Percentiles rank a stretch among this genome's conserved stretches.
Evolutionary conservation across 2,113 vertebrate genomes (phyloP).

Genomic region (Megatriorchis doriae): DNA sequence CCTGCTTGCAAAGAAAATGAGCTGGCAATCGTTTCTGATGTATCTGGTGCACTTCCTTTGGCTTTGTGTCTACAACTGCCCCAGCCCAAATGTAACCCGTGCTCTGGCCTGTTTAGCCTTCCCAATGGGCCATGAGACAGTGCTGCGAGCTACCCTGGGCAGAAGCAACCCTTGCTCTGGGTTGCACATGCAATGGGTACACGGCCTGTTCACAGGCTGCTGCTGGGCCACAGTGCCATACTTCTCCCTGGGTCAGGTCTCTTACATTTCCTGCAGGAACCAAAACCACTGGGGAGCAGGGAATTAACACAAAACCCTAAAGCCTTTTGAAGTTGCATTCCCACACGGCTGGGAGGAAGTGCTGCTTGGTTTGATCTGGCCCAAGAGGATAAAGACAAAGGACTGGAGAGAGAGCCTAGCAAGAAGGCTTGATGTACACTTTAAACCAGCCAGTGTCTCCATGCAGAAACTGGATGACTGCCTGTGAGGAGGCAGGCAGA

Average conservation of each 20-base stretch:
- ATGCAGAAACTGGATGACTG: not conserved
- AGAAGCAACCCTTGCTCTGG: not conserved
- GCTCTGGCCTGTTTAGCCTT: not conserved
- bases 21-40: not conserved
- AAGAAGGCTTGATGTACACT: not conserved
- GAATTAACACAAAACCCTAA: not conserved
- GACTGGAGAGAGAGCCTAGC: not conserved
- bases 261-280: not conserved
- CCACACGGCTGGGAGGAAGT: not conserved
- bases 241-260: not conserved
- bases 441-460: not conserved
- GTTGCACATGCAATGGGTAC: not conserved
- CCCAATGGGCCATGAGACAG: not conserved
- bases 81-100: not conserved
- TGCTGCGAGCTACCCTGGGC: not conserved
- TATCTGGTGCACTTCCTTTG: not conserved
- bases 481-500: not conserved
- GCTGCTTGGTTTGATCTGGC: not conserved
- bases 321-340: conserved; percentile 8
- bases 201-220: not conserved
- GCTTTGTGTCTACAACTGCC: not conserved
- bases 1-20: not conserved
- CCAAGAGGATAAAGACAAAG: conserved; percentile 13
- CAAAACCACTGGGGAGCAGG: not conserved
- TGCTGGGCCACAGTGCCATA: not conserved